Base-by-base conservation (phyloP, 2,888 invertebrate species). In the Eumerus sabulonum region DNA sequence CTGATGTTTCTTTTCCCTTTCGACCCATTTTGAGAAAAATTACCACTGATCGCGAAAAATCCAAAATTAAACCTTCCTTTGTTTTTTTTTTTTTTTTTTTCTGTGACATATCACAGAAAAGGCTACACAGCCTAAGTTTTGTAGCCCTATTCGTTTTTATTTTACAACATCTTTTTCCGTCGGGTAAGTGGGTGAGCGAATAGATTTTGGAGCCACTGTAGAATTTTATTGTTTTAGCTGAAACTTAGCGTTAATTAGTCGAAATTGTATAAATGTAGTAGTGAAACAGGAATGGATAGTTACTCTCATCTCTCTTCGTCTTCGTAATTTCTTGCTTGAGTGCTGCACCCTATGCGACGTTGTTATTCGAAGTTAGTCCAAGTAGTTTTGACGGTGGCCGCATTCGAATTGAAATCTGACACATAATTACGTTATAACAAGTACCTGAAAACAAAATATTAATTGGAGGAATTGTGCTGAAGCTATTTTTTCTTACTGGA, bases 371-470 rank as follows among this genome's bases (percentile, higher is more conserved):
- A 14, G 42, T 62, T 35, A 54, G 67, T 48, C 19, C 59, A 44
- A n/a, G 44, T 54, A 45, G 18, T 60, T 45, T 45, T 19, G 27
- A 57, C 62, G 68, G 50, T 70, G 79, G 63, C 53, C 54, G 56
- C 64, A 74, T 53, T 60, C 70, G 68, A 79, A 74, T 48, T 74
- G 74, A 79, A 70, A 64, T 64, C 63, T 74, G 79, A 74, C 66
- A 79, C 67, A 79, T 70, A 68, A 82, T 70, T 73, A 63, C 71
- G 79, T 79, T 71, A 79, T 70, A 76, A 62, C 27, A 76, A 62
- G 71, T 82, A 82, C 77, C 77, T 82, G 79, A 79, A 70, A 59
- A 76, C 45, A 56, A 66, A 54, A 53, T 35, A 35, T 72, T 42
- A 51, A 48, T 45, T 72, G 60, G 56, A 59, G 53, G 48, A 38